phyloP scores from a whole-genome alignment of 2,888 invertebrate genomes.

The Cephus pygmeus region DNA sequence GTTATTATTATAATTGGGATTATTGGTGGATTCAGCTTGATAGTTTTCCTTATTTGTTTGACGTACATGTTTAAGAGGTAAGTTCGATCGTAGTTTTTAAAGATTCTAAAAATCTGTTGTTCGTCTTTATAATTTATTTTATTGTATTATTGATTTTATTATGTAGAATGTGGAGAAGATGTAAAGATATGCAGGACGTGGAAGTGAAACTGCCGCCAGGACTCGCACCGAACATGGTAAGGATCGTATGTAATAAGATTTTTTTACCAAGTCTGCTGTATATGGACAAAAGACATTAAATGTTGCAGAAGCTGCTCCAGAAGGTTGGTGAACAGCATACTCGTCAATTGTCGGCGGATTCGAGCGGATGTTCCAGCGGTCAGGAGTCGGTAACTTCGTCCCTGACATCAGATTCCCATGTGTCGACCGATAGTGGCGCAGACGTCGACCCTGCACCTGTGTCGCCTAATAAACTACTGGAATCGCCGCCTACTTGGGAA shows the following conservation, averaged over 20 bases:
- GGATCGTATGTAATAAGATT: constrained; percentile 5
- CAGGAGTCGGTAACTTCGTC: constrained; percentile 71
- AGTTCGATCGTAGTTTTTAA: not conserved
- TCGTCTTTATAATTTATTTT: not conserved
- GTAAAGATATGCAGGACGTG: constrained; percentile 75
- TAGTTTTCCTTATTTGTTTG: constrained; percentile 48
- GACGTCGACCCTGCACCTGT: constrained; percentile 55
- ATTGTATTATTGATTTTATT: constrained; percentile 1
- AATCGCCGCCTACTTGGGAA: constrained; percentile 56
- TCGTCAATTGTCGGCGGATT: constrained; percentile 66
- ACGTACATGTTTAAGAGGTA: constrained; percentile 55
- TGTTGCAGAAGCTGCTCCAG: constrained; percentile 57
- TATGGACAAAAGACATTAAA: not conserved
- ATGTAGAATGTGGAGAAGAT: constrained; percentile 71
- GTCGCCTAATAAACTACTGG: constrained; percentile 52
- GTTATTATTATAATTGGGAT: constrained; percentile 55
- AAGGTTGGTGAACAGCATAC: constrained; percentile 61
- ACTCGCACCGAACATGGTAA: constrained; percentile 66
- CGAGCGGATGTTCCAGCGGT: constrained; percentile 71
- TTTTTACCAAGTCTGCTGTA: not conserved
- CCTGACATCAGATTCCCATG: constrained; percentile 68
- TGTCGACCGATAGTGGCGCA: constrained; percentile 65
- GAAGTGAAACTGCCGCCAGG: constrained; percentile 77
- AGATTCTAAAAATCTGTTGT: not conserved
- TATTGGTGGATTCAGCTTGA: constrained; percentile 42